Evolutionary conservation across 35 echinoderm and acorn worm species (phyloP).

Genomic region (Ptychodera flava): DNA sequence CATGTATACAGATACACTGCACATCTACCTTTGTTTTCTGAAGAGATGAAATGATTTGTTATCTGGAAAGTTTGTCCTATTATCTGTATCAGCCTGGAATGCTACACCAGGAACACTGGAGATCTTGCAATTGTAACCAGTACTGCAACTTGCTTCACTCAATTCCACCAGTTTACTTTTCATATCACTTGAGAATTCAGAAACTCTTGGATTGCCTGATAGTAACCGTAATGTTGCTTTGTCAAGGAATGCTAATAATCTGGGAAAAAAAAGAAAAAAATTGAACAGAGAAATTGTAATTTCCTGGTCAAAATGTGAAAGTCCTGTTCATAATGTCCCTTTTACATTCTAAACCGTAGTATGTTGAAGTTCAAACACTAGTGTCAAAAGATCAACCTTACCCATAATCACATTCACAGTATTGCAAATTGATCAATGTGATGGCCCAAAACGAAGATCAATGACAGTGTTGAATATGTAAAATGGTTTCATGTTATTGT

Average conservation of each 20-base stretch:
- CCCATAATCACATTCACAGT: too few species aligned
- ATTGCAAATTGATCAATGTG: too few species aligned
- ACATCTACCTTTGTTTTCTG: conserved; percentile 67
- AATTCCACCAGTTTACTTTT: conserved; percentile 7
- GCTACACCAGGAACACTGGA: conserved; percentile 54
- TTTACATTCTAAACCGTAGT: too few species aligned
- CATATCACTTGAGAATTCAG: conserved; percentile 21
- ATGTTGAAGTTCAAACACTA: too few species aligned
- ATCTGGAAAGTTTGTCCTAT: conserved; percentile 64
- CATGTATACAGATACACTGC: too few species aligned
- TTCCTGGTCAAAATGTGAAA: too few species aligned
- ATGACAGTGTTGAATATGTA: too few species aligned
- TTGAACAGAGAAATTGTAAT: too few species aligned
- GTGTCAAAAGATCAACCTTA: too few species aligned
- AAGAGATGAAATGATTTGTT: conserved; percentile 65
- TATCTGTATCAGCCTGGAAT: conserved; percentile 72
- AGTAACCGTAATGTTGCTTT: conserved; percentile 36
- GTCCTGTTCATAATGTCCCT: too few species aligned
- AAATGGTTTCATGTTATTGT: too few species aligned
- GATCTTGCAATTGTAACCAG: not conserved
- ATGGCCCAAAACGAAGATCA: too few species aligned
- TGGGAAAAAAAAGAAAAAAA: conserved; percentile 14
- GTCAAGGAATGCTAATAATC: conserved; percentile 31
- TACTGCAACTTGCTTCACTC: not conserved
- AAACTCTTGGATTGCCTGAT: conserved; percentile 5